Conservation (phyloP, 2,888 invertebrate genomes). For the Tridacna gigas region DNA sequence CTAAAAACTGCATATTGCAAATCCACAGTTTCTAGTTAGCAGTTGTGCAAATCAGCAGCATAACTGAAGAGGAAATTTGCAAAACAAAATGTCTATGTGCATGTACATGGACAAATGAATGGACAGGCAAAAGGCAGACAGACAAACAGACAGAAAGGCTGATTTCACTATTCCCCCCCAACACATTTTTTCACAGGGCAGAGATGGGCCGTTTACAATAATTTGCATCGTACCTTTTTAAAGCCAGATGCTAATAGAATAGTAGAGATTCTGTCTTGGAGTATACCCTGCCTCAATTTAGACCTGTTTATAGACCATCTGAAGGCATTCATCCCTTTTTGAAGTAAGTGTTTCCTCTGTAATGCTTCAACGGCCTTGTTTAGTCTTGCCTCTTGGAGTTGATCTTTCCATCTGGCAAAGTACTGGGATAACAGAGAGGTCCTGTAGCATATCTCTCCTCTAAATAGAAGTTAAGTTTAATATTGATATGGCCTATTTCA, state of each 20-base stretch:
- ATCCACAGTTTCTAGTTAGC: no score
- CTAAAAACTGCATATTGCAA: no score
- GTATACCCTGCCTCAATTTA: constrained; percentile 70
- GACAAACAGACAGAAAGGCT: no score
- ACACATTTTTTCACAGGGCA: no score
- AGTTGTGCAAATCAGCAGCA: no score
- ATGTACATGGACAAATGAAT: no score
- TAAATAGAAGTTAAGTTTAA: constrained; percentile 29
- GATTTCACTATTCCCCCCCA: no score
- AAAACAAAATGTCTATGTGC: no score
- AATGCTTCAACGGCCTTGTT: constrained; percentile 64
- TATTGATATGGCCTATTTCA: no score
- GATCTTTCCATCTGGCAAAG: constrained; percentile 67
- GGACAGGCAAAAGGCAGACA: no score
- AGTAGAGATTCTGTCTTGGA: constrained; percentile 66
- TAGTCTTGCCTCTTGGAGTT: constrained; percentile 55
- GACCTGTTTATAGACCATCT: constrained; percentile 78
- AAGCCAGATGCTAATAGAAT: constrained; percentile 66
- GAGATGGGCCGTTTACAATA: no score
- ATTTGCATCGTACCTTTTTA: constrained; percentile 65
- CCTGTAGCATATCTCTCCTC: constrained; percentile 69
- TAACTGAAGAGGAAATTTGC: no score
- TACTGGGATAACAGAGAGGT: constrained; percentile 57
- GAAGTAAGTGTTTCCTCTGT: constrained; percentile 69
- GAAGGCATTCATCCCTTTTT: constrained; percentile 77